Evolutionary conservation across 2,113 vertebrate genomes (phyloP), one percentile per base, ranked within the genome.

Genomic region (Orycteropus afer): DNA sequence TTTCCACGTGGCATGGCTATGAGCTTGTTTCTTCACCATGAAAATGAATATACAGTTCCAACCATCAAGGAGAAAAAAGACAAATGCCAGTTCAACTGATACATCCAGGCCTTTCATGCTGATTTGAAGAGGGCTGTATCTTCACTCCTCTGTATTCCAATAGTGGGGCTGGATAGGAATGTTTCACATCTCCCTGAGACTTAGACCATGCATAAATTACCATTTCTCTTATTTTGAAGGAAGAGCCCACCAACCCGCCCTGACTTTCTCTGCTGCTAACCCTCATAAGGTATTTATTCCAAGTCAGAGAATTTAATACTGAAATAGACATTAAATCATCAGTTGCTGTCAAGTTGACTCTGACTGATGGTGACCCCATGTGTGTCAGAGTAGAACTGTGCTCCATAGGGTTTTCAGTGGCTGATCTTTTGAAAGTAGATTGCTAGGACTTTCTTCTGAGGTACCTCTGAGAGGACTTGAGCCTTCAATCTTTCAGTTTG

Each of bases 1-100:
- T 57, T 94, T 92, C 92, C 2, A 0, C 45, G 10, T 77, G 83
- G 84, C 90, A 87, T 29, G 37, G 65, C 51, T 45, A 11, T 69
- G n/a, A 55, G 23, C 89, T 79, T 92, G 76, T 90, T 90, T 84
- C 57, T 88, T 81, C 79, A 84, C 94, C 86, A 67, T 88, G 34
- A 94, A 92, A 87, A 94, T 86, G 53, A 94, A 95, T 93, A 91
- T 81, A 82, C 37, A 73, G 23, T 29, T 80, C 57, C n/a, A 59
- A 18, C 59, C 40, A 86, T 34, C 65, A 81, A 42, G 76, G 49
- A 69, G 76, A 45, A 49, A 86, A 86, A 90, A 92, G 84, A 87
- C n/a, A 63, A 63, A 80, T 27, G 45, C 76, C 73, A 73, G 18
- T 37, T 81, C 47, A 80, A 78, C 23, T 40, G 65, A 81, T 17